Evolutionary conservation across 1,140 invertebrate genomes (phyloP).

Genomic region (Vollenhovia emeryi): DNA sequence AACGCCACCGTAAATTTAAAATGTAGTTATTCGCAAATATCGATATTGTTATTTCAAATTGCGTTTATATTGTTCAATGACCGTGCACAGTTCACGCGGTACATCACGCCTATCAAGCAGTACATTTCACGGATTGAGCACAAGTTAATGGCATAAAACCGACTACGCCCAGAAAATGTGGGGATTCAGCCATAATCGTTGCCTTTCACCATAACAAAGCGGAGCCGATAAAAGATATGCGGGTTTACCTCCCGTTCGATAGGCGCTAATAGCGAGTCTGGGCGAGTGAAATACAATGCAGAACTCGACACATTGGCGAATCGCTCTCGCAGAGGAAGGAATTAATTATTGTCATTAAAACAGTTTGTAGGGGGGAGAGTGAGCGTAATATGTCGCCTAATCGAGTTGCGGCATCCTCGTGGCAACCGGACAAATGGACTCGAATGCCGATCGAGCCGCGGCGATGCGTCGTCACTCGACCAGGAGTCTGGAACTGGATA

Average conservation of each 20-base stretch:
- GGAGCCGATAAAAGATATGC: neutral
- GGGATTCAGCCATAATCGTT: slow-evolving; percentile 21
- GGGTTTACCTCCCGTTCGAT: neutral
- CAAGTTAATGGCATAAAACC: slow-evolving; percentile 17
- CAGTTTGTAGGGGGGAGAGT: neutral
- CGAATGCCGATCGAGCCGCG: slow-evolving; percentile 23
- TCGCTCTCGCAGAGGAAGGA: neutral
- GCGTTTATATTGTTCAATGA: slow-evolving; percentile 12
- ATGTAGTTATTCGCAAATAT: neutral
- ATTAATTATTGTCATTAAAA: slow-evolving; percentile 24
- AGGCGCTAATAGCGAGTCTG: neutral
- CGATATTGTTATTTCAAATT: slow-evolving; percentile 12
- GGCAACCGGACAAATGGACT: slow-evolving; percentile 24
- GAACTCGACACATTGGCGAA: neutral
- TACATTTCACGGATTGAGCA: neutral
- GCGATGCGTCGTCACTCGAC: neutral
- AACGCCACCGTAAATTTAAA: neutral
- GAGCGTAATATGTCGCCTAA: slow-evolving; percentile 22
- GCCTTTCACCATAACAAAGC: slow-evolving; percentile 26
- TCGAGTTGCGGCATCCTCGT: slow-evolving; percentile 17
- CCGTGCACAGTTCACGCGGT: neutral
- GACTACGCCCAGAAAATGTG: neutral
- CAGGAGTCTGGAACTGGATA: neutral
- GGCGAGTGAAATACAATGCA: neutral
- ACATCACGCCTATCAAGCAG: neutral